Conservation (phyloP, 1,140 invertebrate species). For the Eciton burchellii region DNA sequence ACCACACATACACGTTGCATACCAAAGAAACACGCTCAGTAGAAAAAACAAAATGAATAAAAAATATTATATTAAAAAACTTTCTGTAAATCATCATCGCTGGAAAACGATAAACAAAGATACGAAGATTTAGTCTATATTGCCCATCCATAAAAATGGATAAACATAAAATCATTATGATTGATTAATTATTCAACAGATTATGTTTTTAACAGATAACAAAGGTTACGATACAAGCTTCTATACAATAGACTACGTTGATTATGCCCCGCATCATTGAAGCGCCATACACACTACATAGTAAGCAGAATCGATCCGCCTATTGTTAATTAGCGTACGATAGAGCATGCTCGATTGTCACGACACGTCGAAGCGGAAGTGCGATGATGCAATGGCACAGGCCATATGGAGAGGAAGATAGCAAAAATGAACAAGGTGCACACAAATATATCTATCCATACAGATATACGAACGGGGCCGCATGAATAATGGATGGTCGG, state of each 20-base stretch:
- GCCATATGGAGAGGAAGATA: constrained; percentile 2
- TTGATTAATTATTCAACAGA: constrained; percentile 10
- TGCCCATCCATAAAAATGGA: background rate
- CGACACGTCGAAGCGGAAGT: constrained; percentile 61
- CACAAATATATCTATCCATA: constrained; percentile 72
- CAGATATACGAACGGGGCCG: constrained; percentile 72
- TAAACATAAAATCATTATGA: background rate
- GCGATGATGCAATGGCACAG: constrained; percentile 44
- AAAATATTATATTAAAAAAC: too few species aligned
- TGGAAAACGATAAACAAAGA: background rate
- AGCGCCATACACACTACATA: constrained; percentile 18
- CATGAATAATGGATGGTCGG: constrained; percentile 78
- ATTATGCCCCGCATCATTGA: background rate
- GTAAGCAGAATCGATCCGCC: constrained; percentile 48
- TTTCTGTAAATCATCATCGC: background rate
- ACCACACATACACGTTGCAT: background rate
- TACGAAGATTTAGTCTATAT: background rate
- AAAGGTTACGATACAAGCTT: constrained; percentile 18
- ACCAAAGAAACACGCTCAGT: background rate
- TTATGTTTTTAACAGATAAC: constrained; percentile 11
- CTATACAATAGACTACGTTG: background rate
- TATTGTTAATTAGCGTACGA: constrained; percentile 32
- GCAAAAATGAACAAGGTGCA: constrained; percentile 69
- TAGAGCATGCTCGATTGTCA: constrained; percentile 24
- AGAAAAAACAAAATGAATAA: background rate